phyloP scores from a whole-genome alignment of 2,797 vertebrate genomes.

The Otus scops region DNA sequence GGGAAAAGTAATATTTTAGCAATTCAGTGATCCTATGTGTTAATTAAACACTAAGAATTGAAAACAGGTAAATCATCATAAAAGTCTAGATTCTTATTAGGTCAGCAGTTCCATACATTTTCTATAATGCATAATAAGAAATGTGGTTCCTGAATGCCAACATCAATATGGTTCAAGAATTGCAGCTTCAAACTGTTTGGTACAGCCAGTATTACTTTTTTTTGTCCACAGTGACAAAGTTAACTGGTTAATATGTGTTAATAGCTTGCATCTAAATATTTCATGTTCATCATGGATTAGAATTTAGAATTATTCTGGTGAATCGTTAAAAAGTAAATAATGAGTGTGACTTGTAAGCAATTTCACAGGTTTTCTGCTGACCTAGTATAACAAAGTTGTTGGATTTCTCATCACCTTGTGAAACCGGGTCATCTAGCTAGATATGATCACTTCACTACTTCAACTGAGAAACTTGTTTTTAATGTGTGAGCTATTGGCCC shows the following conservation, averaged over 20 bases:
- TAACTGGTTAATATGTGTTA: background rate
- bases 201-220: background rate
- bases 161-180: background rate
- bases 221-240: background rate
- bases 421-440: background rate
- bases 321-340: background rate
- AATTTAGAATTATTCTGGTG: background rate
- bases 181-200: background rate
- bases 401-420: constrained; percentile 51
- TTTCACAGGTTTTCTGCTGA: constrained; percentile 32
- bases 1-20: background rate
- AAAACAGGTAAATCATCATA: constrained; percentile 10
- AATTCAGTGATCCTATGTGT: background rate
- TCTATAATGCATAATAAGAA: background rate
- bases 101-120: background rate
- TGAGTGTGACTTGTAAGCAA: background rate
- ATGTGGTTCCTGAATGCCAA: constrained; percentile 8
- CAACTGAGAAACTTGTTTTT: background rate
- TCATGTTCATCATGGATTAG: background rate
- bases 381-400: constrained; percentile 7
- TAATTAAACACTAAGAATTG: constrained; percentile 42
- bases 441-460: background rate
- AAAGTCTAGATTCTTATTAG: constrained; percentile 20
- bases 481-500: background rate
- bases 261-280: background rate